Percentiles rank a stretch among this genome's conserved stretches.
Evolutionary conservation across 2,113 vertebrate genomes (phyloP).

Genomic region (Atlantisia rogersi): DNA sequence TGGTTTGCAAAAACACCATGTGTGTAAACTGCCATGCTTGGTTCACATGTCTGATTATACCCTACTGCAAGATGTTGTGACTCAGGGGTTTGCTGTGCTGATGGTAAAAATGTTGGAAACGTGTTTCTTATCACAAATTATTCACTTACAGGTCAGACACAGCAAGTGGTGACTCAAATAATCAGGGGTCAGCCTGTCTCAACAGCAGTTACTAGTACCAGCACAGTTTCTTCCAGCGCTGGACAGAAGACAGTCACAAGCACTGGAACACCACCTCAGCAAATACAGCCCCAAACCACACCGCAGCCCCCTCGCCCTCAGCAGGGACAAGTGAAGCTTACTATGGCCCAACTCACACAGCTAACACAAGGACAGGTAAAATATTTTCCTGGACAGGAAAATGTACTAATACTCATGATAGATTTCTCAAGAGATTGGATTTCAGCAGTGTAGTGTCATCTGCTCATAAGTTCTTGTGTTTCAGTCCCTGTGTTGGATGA

Average conservation of each 20-base stretch:
- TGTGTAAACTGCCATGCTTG: not conserved
- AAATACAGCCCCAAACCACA: slow-evolving; percentile 62
- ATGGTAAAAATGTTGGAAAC: not conserved
- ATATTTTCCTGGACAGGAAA: not conserved
- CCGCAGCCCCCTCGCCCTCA: slow-evolving; percentile 82
- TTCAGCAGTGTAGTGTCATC: not conserved
- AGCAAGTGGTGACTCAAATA: slow-evolving; percentile 86
- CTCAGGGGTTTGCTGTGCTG: not conserved
- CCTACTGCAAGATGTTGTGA: not conserved
- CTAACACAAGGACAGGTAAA: slow-evolving; percentile 95
- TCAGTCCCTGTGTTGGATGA: not conserved
- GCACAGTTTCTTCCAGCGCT: slow-evolving; percentile 66
- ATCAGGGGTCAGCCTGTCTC: slow-evolving; percentile 85
- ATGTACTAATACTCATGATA: not conserved
- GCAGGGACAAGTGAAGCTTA: slow-evolving; percentile 97
- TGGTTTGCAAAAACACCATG: not conserved
- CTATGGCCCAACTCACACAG: slow-evolving; percentile 96
- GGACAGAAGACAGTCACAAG: slow-evolving; percentile 76
- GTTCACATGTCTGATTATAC: not conserved
- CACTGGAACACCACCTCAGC: slow-evolving; percentile 64
- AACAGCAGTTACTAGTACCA: slow-evolving; percentile 78
- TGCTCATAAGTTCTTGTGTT: not conserved
- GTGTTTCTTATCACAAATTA: not conserved
- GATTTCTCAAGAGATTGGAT: not conserved
- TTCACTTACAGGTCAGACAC: slow-evolving; percentile 80